Conservation (phyloP, 2,113 vertebrate genomes). For the Ptilonorhynchus violaceus region DNA sequence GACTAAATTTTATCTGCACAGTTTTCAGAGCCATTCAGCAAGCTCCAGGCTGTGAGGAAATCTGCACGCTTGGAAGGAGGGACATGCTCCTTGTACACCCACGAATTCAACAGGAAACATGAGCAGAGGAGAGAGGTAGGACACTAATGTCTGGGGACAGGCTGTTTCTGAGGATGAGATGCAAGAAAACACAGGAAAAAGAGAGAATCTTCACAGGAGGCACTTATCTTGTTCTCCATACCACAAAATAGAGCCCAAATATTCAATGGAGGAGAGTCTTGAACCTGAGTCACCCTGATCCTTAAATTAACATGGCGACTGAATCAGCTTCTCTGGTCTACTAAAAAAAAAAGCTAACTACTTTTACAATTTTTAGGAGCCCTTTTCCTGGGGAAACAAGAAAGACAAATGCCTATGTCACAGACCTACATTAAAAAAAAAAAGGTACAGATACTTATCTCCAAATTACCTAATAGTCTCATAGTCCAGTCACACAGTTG, state of each 20-base stretch:
- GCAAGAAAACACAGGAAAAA: not conserved
- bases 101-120: not conserved
- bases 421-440: not conserved
- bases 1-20: not conserved
- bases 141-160: not conserved
- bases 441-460: not conserved
- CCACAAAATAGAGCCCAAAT: not conserved
- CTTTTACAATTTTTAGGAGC: not conserved
- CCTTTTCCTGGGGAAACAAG: not conserved
- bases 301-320: not conserved
- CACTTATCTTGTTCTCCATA: not conserved
- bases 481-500: not conserved
- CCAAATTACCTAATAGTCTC: not conserved
- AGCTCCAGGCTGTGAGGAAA: conserved; percentile 8
- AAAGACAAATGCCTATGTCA: not conserved
- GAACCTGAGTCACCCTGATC: not conserved
- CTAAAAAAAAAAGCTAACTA: not conserved
- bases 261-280: not conserved
- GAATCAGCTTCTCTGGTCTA: not conserved
- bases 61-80: not conserved
- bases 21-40: not conserved
- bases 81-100: fast-evolving
- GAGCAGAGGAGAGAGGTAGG: not conserved
- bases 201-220: not conserved
- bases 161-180: not conserved